These are phyloP conservation scores for Cotesia glomerata DNA, from an alignment of 1,140 invertebrate genomes.

Conservation along the genomic window DNA sequence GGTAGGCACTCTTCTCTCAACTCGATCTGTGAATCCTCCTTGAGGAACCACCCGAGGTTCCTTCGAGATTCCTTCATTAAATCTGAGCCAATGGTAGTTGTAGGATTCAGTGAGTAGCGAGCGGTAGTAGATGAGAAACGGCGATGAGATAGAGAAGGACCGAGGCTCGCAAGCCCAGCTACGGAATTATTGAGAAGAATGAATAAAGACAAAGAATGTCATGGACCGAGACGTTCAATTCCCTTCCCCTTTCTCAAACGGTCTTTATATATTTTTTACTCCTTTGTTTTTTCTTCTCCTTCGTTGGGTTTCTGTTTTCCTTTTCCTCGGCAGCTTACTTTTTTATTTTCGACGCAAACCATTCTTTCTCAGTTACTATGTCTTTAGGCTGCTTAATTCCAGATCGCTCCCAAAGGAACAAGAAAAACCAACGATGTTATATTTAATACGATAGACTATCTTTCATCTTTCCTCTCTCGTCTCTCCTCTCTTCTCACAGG, in stretches of 20 bases:
- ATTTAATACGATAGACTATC: no score
- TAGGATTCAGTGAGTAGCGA: constrained; percentile 9
- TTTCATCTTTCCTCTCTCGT: constrained; percentile 6
- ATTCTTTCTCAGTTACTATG: no score
- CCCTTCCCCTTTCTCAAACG: constrained; percentile 9
- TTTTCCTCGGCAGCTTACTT: no score
- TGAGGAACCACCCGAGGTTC: constrained; percentile 19
- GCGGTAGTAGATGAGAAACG: neutral
- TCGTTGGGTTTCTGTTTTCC: no score
- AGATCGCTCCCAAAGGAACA: no score
- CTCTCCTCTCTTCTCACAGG: neutral
- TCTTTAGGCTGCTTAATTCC: no score
- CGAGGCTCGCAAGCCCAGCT: neutral
- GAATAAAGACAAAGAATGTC: constrained; percentile 24
- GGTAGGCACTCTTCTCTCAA: constrained; percentile 3
- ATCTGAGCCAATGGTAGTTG: constrained; percentile 31
- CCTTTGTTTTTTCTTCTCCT: no score
- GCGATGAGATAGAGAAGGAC: constrained; percentile 15
- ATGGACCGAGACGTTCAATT: constrained; percentile 32
- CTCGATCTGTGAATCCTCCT: neutral
- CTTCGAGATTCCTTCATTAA: constrained; percentile 37
- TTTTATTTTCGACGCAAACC: no score
- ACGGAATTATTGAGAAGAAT: neutral
- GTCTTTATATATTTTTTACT: neutral
- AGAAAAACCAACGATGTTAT: no score